phyloP scores from a whole-genome alignment of 2,888 invertebrate species.

The Caenorhabditis plicata region DNA sequence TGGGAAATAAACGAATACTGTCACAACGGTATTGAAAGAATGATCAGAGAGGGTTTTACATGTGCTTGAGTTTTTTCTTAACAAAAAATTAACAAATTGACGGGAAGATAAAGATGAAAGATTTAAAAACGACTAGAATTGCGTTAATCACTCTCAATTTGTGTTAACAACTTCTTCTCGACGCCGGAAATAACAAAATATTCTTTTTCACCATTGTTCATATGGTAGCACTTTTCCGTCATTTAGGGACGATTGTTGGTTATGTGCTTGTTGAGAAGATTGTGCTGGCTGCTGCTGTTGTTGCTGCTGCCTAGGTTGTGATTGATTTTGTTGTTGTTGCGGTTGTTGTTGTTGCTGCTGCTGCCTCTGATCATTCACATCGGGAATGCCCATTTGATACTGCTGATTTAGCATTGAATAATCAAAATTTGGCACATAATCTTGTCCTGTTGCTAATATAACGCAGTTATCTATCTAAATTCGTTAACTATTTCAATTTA shows the following conservation, averaged over 20 bases:
- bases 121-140: too few species aligned
- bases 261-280: too few species aligned
- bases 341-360: constrained; percentile 9
- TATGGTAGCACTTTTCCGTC: constrained; percentile 45
- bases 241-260: too few species aligned
- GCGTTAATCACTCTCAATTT: too few species aligned
- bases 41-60: too few species aligned
- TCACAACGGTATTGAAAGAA: too few species aligned
- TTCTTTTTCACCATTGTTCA: constrained; percentile 49
- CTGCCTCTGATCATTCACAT: constrained; percentile 7
- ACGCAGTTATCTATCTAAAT: constrained; percentile 41
- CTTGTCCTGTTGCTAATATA: constrained; percentile 36
- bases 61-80: too few species aligned
- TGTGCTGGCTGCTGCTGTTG: constrained; percentile 13
- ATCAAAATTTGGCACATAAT: constrained; percentile 51
- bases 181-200: too few species aligned
- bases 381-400: constrained; percentile 25
- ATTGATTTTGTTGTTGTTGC: constrained; percentile 5
- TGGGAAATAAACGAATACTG: too few species aligned
- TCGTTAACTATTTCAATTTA: neutral
- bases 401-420: constrained; percentile 34
- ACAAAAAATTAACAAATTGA: too few species aligned
- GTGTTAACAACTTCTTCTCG: too few species aligned
- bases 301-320: constrained; percentile 13
- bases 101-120: too few species aligned